A percentile compares a stretch with the other conserved stretches of the same genome.
Evolutionary conservation across 1,140 invertebrate species (phyloP).

Genomic region (Lepidurus packardi): DNA sequence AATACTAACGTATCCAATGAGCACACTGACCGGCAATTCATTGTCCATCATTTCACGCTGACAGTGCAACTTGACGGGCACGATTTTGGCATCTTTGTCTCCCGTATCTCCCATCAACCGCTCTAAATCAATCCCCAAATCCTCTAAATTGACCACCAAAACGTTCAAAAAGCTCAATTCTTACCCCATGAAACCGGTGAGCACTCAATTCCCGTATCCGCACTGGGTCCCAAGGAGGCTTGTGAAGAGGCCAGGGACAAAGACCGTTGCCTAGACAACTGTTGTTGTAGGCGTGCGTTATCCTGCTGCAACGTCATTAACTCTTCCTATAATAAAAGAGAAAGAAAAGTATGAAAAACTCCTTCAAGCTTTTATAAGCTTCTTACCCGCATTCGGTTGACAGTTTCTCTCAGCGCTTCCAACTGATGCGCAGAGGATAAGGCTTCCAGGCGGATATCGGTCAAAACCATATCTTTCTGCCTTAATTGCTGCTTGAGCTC

Average conservation of each 20-base stretch:
- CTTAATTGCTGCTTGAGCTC: constrained; percentile 86
- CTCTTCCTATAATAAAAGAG: constrained; percentile 64
- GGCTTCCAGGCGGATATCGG: constrained; percentile 91
- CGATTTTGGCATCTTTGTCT: constrained; percentile 68
- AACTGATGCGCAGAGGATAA: constrained; percentile 92
- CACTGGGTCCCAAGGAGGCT: constrained; percentile 55
- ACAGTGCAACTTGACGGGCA: not conserved
- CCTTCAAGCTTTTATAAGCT: not conserved
- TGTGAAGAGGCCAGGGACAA: constrained; percentile 62
- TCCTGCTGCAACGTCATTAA: constrained; percentile 95
- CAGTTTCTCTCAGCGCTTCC: constrained; percentile 90
- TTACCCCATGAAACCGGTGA: not conserved
- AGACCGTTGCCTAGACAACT: constrained; percentile 63
- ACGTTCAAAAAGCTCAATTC: not conserved
- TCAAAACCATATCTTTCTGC: constrained; percentile 92
- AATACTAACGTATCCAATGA: constrained; percentile 82
- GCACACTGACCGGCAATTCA: constrained; percentile 48
- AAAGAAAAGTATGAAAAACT: not conserved
- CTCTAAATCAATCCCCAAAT: constrained; percentile 34
- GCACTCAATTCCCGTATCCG: constrained; percentile 45
- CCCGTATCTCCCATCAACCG: constrained; percentile 49
- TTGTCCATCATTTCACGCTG: constrained; percentile 15
- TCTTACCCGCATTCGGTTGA: constrained; percentile 88
- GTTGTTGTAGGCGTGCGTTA: constrained; percentile 84
- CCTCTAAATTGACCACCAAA: not conserved